These are phyloP conservation scores for Macrocentrus cingulum DNA, from an alignment of 1,140 invertebrate genomes.

Conservation along the genomic window DNA sequence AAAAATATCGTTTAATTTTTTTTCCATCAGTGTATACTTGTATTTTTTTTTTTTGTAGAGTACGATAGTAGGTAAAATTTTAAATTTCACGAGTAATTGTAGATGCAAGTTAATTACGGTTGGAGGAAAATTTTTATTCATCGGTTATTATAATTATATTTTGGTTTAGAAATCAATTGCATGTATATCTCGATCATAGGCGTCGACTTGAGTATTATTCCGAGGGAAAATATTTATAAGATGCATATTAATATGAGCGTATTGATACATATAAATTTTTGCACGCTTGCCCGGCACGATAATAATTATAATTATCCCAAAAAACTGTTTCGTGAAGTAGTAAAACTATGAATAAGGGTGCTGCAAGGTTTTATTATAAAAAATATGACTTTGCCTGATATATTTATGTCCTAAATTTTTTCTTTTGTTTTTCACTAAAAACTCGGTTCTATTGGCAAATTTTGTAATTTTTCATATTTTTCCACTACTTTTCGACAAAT, in stretches of 20 bases:
- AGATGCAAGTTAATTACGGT: not conserved
- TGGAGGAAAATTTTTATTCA: not conserved
- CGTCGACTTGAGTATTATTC: conserved; percentile 20
- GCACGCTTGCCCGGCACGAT: conserved; percentile 14
- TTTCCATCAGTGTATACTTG: too few relatives aligned
- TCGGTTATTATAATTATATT: conserved; percentile 7
- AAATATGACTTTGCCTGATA: not conserved
- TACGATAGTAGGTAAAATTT: conserved; percentile 4
- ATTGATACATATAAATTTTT: conserved; percentile 8
- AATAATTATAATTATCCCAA: conserved; percentile 1
- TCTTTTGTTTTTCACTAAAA: too few relatives aligned
- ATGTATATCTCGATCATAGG: conserved; percentile 26
- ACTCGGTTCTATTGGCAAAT: too few relatives aligned
- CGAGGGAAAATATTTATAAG: conserved; percentile 5
- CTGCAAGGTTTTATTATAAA: not conserved
- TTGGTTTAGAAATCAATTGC: conserved; percentile 20
- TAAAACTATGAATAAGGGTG: too few relatives aligned
- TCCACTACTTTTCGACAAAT: too few relatives aligned
- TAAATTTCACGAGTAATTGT: not conserved
- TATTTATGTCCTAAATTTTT: too few relatives aligned
- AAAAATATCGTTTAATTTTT: too few relatives aligned
- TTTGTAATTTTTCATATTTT: too few relatives aligned
- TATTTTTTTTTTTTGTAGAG: not conserved
- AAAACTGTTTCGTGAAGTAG: not conserved
- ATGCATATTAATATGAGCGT: not conserved